Evolutionary conservation across 1,140 invertebrate genomes (phyloP).

Genomic region (Dreissena polymorpha): DNA sequence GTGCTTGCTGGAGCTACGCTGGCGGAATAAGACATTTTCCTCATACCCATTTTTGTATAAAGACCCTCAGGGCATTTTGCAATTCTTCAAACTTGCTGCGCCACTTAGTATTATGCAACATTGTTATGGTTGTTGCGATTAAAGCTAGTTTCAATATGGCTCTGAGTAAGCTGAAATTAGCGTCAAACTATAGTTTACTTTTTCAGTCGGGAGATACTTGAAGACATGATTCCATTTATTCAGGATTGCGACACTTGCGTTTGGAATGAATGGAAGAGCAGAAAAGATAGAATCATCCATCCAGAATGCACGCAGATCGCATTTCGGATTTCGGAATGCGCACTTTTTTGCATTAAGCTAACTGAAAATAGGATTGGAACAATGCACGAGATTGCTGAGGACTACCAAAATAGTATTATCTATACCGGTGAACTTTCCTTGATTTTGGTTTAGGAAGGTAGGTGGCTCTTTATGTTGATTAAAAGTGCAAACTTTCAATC

Average conservation of each 20-base stretch:
- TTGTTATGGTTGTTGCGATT: too few relatives aligned
- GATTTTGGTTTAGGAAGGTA: slow-evolving; percentile 61
- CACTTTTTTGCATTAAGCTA: slow-evolving; percentile 53
- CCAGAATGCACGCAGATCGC: slow-evolving; percentile 51
- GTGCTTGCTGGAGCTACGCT: too few relatives aligned
- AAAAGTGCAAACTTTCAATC: too few relatives aligned
- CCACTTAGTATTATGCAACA: too few relatives aligned
- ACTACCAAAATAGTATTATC: slow-evolving; percentile 53
- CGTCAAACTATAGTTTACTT: too few relatives aligned
- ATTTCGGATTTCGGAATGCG: slow-evolving; percentile 25
- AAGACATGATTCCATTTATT: slow-evolving; percentile 19
- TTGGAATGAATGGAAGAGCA: slow-evolving; percentile 30
- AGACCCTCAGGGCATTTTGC: too few relatives aligned
- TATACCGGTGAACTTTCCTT: slow-evolving; percentile 58
- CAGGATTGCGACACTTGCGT: slow-evolving; percentile 26
- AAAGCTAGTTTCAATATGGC: too few relatives aligned
- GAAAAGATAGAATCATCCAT: slow-evolving; percentile 11
- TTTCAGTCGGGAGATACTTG: slow-evolving; percentile 24
- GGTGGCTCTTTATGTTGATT: too few relatives aligned
- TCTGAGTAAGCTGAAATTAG: too few relatives aligned
- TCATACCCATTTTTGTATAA: too few relatives aligned
- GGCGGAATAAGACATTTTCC: too few relatives aligned
- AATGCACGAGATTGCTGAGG: slow-evolving; percentile 43
- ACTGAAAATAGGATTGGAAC: background rate
- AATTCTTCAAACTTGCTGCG: too few relatives aligned